Conservation (phyloP, 2,113 vertebrate species). For the Ammodytes dubius region DNA sequence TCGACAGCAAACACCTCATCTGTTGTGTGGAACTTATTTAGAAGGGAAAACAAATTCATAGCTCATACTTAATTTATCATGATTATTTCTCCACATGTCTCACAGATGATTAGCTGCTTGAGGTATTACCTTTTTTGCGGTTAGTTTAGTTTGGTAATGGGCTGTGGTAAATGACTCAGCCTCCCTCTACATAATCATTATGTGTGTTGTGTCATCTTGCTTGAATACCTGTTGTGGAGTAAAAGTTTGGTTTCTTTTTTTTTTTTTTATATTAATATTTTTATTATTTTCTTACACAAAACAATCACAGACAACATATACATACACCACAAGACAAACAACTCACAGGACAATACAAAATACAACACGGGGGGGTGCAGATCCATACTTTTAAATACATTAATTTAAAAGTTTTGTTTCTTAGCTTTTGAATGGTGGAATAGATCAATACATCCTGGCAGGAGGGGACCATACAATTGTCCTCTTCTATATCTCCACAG, state of each 20-base stretch:
- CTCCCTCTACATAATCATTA: neutral
- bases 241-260: neutral
- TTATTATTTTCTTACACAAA: too few species aligned
- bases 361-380: too few species aligned
- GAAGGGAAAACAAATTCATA: neutral
- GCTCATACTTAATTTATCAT: constrained; percentile 30
- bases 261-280: too few species aligned
- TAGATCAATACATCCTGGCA: neutral
- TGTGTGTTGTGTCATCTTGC: neutral
- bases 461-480: neutral
- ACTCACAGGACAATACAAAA: too few species aligned
- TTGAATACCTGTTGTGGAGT: neutral
- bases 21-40: constrained; percentile 6
- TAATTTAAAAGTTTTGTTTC: neutral
- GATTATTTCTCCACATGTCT: constrained; percentile 26
- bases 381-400: too few species aligned
- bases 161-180: constrained; percentile 40
- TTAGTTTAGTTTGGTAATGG: constrained; percentile 43
- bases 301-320: too few species aligned
- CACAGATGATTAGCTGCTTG: constrained; percentile 33
- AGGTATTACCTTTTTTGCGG: constrained; percentile 6
- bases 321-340: too few species aligned
- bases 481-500: neutral
- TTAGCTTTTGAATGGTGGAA: neutral
- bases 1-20: constrained; percentile 13